Evolutionary conservation across 1,140 invertebrate genomes (phyloP), one percentile per base, ranked within the genome.

Genomic region (Lethrus apterus): DNA sequence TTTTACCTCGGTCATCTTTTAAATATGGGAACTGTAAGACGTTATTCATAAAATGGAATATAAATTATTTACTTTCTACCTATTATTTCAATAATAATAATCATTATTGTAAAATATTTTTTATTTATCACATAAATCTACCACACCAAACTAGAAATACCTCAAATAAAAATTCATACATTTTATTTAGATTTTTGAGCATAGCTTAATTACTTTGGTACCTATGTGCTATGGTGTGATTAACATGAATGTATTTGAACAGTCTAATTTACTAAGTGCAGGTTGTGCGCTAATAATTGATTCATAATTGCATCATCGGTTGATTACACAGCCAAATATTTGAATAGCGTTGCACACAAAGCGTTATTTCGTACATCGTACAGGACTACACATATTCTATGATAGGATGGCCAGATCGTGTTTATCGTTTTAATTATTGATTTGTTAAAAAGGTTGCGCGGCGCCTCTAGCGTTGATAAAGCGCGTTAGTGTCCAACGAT

Each of bases 351-450:
- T n/a, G n/a, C n/a, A n/a, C n/a, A n/a, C n/a, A n/a, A n/a, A n/a
- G n/a, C n/a, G n/a, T n/a, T n/a, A n/a, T n/a, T n/a, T n/a, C n/a
- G n/a, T n/a, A n/a, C n/a, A n/a, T n/a, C n/a, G n/a, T n/a, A n/a
- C n/a, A n/a, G n/a, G n/a, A n/a, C n/a, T n/a, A n/a, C n/a, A n/a
- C n/a, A n/a, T n/a, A n/a, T n/a, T n/a, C n/a, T n/a, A n/a, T n/a
- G n/a, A n/a, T n/a, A n/a, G n/a, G n/a, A n/a, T n/a, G n/a, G n/a
- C n/a, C n/a, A n/a, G n/a, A n/a, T n/a, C n/a, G n/a, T n/a, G n/a
- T n/a, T n/a, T n/a, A n/a, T n/a, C n/a, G 21, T 8, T 46, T 54
- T 54, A 54, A 54, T 54, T 54, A 54, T 46, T 42, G 38, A 49
- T 47, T 45, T 5, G 47, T 50, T 46, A 50, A 54, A 53, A 54